Percentiles rank a stretch among this genome's conserved stretches.
These are phyloP conservation scores for Elephas maximus DNA, from an alignment of 2,113 vertebrate genomes.

Conservation along the genomic window DNA sequence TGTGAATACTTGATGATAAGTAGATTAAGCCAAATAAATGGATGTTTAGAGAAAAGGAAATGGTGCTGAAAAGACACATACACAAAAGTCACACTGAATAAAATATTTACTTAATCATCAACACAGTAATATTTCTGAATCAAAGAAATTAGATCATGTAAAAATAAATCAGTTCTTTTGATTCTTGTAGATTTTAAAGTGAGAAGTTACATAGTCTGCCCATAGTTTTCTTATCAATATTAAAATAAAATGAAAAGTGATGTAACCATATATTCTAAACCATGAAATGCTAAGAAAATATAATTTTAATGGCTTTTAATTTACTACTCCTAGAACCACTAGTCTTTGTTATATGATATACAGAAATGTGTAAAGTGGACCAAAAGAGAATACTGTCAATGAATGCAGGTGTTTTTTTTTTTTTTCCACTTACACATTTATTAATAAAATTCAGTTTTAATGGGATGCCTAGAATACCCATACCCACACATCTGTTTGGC, in stretches of 20 bases:
- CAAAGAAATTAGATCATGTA: not conserved
- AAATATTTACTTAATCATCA: slow-evolving; percentile 34
- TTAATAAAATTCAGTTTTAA: not conserved
- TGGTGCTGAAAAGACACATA: not conserved
- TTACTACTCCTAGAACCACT: not conserved
- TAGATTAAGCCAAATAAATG: slow-evolving; percentile 12
- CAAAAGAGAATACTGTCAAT: not conserved
- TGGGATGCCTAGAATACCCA: not conserved
- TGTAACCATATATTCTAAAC: not conserved
- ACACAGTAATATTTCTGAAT: not conserved
- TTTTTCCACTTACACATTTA: not conserved
- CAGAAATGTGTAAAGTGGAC: not conserved
- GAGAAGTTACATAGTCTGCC: not conserved
- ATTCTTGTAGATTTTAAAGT: not conserved
- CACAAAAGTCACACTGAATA: not conserved
- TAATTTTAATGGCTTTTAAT: slow-evolving; percentile 5
- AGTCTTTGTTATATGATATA: not conserved
- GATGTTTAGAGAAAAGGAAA: not conserved
- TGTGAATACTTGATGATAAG: not conserved
- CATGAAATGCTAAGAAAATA: not conserved
- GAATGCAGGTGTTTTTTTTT: not conserved
- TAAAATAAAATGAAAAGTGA: not conserved
- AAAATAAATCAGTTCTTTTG: not conserved
- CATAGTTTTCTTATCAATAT: not conserved
- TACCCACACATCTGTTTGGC: not conserved